Evolutionary conservation across 2,113 vertebrate genomes (phyloP).

Genomic region (Syrrhaptes paradoxus): DNA sequence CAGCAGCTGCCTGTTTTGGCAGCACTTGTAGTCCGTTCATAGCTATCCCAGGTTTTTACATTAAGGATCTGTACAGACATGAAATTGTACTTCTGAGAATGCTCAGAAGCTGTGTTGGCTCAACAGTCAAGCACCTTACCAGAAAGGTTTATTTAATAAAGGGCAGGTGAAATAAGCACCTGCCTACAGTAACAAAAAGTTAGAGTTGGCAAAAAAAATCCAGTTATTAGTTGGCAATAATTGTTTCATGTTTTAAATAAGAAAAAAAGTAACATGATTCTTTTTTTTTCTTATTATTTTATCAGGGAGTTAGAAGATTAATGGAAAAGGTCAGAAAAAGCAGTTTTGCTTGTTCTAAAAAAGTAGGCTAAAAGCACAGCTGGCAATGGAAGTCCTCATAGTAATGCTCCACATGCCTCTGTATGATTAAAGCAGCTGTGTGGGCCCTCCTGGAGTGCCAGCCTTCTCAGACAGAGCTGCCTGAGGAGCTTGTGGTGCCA

Average conservation of each 20-base stretch:
- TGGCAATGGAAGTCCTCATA: background rate
- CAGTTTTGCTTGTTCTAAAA: background rate
- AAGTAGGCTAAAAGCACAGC: background rate
- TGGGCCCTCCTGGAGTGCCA: background rate
- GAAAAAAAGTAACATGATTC: background rate
- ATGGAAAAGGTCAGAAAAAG: background rate
- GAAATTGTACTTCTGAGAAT: slow-evolving; percentile 19
- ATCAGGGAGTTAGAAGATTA: background rate
- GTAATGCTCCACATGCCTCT: background rate
- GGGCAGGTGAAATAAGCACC: slow-evolving; percentile 51
- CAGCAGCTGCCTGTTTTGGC: slow-evolving; percentile 64
- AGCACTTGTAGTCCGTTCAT: background rate
- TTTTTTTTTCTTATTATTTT: background rate
- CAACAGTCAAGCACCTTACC: background rate
- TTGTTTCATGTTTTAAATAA: background rate
- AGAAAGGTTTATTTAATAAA: slow-evolving; percentile 30
- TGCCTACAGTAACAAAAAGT: background rate
- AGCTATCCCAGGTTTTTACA: slow-evolving; percentile 41
- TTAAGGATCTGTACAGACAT: slow-evolving; percentile 11
- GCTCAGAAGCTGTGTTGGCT: background rate
- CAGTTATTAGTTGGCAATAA: background rate
- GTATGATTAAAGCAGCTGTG: background rate
- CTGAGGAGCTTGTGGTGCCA: background rate
- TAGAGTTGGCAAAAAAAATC: background rate
- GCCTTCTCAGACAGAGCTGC: background rate